Percentiles rank a stretch among this genome's conserved stretches.
phyloP scores from a whole-genome alignment of 2,797 vertebrate species.

The Microctenopoma lineatum region DNA sequence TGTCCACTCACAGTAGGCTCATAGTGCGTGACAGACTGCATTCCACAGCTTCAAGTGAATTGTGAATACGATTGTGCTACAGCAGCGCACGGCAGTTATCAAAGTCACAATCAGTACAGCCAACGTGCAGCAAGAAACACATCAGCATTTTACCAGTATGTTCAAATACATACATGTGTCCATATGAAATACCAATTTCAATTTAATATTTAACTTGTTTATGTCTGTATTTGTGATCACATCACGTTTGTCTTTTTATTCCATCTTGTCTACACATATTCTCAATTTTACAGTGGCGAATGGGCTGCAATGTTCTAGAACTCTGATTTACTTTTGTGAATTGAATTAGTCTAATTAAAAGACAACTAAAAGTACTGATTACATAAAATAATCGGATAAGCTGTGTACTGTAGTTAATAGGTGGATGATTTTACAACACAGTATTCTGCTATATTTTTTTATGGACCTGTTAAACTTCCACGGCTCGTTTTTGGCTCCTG shows the following conservation, averaged over 20 bases:
- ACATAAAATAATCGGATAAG: neutral
- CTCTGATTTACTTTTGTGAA: neutral
- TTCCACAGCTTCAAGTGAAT: slow-evolving; percentile 13
- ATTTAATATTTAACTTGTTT: slow-evolving; percentile 20
- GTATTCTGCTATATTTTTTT: slow-evolving; percentile 5
- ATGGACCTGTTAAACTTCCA: slow-evolving; percentile 28
- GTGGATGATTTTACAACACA: slow-evolving; percentile 10
- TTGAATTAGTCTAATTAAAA: slow-evolving; percentile 27
- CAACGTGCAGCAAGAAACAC: slow-evolving; percentile 9
- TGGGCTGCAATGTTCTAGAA: neutral
- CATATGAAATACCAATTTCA: slow-evolving; percentile 8
- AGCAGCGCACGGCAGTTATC: neutral
- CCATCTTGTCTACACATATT: too few relatives aligned
- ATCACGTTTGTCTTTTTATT: too few relatives aligned
- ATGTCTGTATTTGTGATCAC: neutral
- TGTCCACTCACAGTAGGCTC: neutral
- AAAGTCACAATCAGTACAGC: neutral
- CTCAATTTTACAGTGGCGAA: too few relatives aligned
- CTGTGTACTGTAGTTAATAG: too few relatives aligned
- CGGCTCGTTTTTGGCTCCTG: slow-evolving; percentile 22
- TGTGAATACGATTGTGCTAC: neutral
- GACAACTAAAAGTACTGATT: slow-evolving; percentile 1
- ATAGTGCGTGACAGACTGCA: neutral
- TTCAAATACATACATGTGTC: slow-evolving; percentile 11
- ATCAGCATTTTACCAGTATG: slow-evolving; percentile 4